These are phyloP conservation scores for Drosophila setosimentum DNA, from an alignment of 2,888 invertebrate species.

Conservation along the genomic window DNA sequence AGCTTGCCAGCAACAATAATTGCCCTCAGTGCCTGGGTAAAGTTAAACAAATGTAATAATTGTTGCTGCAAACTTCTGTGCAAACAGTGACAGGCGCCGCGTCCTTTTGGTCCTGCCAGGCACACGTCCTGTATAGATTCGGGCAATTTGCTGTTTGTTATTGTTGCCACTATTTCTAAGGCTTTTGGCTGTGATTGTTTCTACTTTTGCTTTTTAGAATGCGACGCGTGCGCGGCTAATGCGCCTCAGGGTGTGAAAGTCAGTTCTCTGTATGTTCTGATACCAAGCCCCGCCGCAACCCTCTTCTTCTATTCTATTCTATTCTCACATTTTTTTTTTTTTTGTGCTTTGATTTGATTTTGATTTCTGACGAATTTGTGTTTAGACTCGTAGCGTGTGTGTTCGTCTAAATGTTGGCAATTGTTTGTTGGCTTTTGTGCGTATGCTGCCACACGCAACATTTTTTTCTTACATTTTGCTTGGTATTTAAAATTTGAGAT, in stretches of 20 bases:
- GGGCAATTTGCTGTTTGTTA: constrained; percentile 78
- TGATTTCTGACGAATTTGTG: constrained; percentile 77
- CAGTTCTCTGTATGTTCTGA: constrained; percentile 46
- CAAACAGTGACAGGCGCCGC: constrained; percentile 65
- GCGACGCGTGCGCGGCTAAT: constrained; percentile 77
- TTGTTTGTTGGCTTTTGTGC: constrained; percentile 77
- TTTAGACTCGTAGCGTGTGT: constrained; percentile 54
- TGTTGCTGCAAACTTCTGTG: constrained; percentile 75
- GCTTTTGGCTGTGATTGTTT: constrained; percentile 68
- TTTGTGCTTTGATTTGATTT: constrained; percentile 70
- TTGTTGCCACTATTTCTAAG: constrained; percentile 70
- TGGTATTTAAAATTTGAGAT: constrained; percentile 23
- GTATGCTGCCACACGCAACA: constrained; percentile 64
- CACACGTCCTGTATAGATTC: constrained; percentile 58
- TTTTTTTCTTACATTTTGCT: constrained; percentile 13
- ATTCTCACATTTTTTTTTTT: constrained; percentile 24
- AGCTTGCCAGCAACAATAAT: constrained; percentile 56
- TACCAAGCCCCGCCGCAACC: background rate
- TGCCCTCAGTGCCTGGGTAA: constrained; percentile 59
- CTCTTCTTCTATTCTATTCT: background rate
- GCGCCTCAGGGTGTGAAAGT: constrained; percentile 84
- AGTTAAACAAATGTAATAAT: constrained; percentile 81
- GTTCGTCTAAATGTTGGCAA: constrained; percentile 76
- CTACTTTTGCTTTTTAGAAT: constrained; percentile 53
- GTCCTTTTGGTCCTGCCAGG: constrained; percentile 40